phyloP scores from a whole-genome alignment of 2,888 invertebrate genomes.

The Chamaedrilus cognettii region DNA sequence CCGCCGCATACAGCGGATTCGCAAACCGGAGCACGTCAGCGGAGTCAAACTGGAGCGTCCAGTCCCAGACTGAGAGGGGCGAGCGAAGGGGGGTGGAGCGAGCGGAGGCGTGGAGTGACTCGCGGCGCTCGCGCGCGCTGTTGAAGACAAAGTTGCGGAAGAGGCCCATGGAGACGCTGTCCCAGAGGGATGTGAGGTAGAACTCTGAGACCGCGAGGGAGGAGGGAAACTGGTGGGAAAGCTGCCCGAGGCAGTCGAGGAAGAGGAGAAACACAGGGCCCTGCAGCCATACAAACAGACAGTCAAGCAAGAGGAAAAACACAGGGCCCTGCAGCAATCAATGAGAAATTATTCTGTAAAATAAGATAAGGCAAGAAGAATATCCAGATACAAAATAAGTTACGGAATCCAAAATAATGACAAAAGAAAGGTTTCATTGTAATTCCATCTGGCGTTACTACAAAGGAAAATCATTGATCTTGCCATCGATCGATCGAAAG shows the following conservation, averaged over 20 bases:
- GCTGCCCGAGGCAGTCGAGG: slow-evolving; percentile 92
- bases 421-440: too few species aligned
- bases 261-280: slow-evolving; percentile 88
- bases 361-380: too few species aligned
- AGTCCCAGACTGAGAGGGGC: slow-evolving; percentile 74
- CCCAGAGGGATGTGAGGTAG: slow-evolving; percentile 90
- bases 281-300: slow-evolving; percentile 62
- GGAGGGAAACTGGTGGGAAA: slow-evolving; percentile 82
- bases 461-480: too few species aligned
- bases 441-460: too few species aligned
- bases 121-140: slow-evolving; percentile 72
- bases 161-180: slow-evolving; percentile 81
- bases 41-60: slow-evolving; percentile 83
- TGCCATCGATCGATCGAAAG: too few species aligned
- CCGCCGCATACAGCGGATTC: slow-evolving; percentile 72
- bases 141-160: slow-evolving; percentile 94
- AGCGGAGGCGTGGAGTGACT: not conserved
- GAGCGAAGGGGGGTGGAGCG: not conserved
- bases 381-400: too few species aligned
- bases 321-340: too few species aligned
- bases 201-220: slow-evolving; percentile 92
- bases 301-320: too few species aligned
- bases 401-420: too few species aligned
- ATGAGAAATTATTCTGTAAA: too few species aligned
- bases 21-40: slow-evolving; percentile 80